phyloP scores from a whole-genome alignment of 2,797 vertebrate genomes.

The Thaleichthys pacificus region DNA sequence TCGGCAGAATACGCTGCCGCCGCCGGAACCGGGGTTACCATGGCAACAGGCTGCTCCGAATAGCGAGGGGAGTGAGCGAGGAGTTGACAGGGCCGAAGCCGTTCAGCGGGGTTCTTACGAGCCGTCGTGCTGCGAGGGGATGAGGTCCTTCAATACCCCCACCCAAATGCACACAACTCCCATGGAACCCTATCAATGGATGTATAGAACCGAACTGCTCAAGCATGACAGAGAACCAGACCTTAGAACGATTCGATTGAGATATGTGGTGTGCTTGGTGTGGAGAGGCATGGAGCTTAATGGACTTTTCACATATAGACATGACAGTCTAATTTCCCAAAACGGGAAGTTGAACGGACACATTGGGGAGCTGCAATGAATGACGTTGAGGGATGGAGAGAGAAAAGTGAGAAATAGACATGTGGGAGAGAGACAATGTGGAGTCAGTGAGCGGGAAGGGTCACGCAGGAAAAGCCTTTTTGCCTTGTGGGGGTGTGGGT shows the following conservation, averaged over 20 bases:
- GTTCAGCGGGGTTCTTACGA: constrained; percentile 45
- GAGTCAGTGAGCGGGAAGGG: constrained; percentile 35
- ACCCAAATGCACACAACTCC: constrained; percentile 1
- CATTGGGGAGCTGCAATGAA: not conserved
- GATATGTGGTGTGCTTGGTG: no score
- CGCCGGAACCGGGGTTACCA: constrained; percentile 66
- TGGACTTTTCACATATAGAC: no score
- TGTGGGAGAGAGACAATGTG: constrained; percentile 47
- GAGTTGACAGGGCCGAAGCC: constrained; percentile 48
- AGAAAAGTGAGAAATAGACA: constrained; percentile 54
- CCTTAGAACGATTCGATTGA: no score
- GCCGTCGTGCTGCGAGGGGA: constrained; percentile 43
- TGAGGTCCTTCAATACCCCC: constrained; percentile 61
- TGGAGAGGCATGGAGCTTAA: no score
- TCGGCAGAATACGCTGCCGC: not conserved
- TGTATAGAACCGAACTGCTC: no score
- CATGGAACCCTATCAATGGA: no score
- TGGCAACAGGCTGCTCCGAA: constrained; percentile 76
- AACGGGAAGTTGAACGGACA: not conserved
- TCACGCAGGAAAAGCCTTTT: no score
- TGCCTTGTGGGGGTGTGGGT: no score
- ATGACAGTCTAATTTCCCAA: not conserved
- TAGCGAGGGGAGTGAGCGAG: constrained; percentile 50
- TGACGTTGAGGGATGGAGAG: constrained; percentile 41
- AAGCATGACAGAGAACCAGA: no score